Percentiles rank a stretch among this genome's conserved stretches.
Evolutionary conservation across 2,113 vertebrate genomes (phyloP).

Genomic region (Chauna torquata): DNA sequence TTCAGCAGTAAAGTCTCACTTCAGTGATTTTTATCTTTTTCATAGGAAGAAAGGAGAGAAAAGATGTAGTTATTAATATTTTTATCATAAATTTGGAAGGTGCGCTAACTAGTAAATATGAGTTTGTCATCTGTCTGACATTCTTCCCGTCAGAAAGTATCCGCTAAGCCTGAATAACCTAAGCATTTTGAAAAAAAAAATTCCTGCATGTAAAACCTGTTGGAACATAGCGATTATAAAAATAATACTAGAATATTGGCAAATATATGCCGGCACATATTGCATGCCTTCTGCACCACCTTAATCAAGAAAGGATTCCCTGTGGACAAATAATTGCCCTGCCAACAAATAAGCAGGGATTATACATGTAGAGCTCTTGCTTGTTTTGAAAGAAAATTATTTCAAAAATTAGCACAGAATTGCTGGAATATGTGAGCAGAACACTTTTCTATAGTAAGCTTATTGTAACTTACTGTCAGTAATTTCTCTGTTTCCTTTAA

Average conservation of each 20-base stretch:
- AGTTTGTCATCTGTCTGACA: neutral
- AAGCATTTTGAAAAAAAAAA: neutral
- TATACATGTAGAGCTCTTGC: neutral
- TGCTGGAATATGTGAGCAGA: neutral
- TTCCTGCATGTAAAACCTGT: neutral
- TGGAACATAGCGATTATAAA: neutral
- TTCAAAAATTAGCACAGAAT: neutral
- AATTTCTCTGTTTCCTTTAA: neutral
- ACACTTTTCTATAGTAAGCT: neutral
- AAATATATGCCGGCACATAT: neutral
- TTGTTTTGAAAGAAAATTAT: neutral
- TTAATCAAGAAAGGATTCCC: neutral
- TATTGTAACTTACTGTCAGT: neutral
- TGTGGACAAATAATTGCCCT: neutral
- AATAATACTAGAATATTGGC: neutral
- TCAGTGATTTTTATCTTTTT: neutral
- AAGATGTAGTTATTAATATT: neutral
- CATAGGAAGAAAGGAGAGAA: neutral
- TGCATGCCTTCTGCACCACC: accelerated
- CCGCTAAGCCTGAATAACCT: neutral
- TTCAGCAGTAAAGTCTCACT: neutral
- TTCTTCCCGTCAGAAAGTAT: neutral
- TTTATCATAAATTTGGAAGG: neutral
- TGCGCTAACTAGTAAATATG: neutral
- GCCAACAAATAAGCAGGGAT: neutral